Conservation (phyloP, 2,113 vertebrate genomes). For the Calidris pygmaea region DNA sequence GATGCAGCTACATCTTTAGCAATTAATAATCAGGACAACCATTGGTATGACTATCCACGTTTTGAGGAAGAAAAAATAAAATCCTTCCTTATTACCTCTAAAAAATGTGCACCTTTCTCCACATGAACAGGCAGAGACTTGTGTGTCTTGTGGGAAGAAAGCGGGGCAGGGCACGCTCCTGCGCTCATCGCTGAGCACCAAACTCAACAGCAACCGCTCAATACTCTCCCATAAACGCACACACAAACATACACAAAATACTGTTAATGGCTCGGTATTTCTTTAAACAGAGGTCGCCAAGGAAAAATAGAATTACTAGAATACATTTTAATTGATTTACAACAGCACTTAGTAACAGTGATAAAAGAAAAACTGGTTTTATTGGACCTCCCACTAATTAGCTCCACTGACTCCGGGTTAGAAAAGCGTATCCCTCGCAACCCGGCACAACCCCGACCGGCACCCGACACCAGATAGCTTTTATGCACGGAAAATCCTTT, state of each 20-base stretch:
- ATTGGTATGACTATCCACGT: accelerated
- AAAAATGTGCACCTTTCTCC: neutral
- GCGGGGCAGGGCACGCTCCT: accelerated
- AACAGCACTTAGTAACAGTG: conserved; percentile 56
- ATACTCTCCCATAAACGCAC: neutral
- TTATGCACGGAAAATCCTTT: neutral
- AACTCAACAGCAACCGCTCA: neutral
- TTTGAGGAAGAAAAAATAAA: neutral
- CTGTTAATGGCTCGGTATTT: neutral
- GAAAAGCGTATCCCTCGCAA: neutral
- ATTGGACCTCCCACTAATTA: conserved; percentile 68
- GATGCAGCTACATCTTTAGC: accelerated
- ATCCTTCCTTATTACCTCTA: neutral
- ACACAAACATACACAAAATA: neutral
- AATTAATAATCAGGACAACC: neutral
- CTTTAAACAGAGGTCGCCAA: neutral
- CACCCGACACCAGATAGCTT: neutral
- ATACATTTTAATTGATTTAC: conserved; percentile 71
- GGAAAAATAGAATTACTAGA: conserved; percentile 42
- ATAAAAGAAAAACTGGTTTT: conserved; percentile 68
- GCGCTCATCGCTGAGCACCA: neutral
- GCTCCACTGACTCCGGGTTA: neutral
- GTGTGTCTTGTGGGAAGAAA: accelerated
- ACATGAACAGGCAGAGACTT: neutral
- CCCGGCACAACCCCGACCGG: neutral